Percentiles rank a stretch among this genome's conserved stretches.
Conservation (phyloP, 2,888 invertebrate species). For the Lycophotia porphyrea region DNA sequence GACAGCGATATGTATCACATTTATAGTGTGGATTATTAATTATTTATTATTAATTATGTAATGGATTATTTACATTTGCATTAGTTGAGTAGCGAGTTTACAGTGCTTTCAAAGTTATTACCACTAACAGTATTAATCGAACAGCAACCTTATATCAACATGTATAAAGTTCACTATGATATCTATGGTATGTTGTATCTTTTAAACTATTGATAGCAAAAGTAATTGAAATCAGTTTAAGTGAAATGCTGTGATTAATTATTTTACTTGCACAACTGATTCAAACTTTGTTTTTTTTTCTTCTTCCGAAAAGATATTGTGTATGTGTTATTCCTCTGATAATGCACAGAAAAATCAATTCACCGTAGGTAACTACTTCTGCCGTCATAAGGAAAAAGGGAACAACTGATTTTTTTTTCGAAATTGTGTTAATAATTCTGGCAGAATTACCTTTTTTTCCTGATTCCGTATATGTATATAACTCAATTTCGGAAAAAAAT, state of each 20-base stretch:
- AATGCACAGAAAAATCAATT: not conserved
- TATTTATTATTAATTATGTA: no score
- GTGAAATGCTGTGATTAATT: not conserved
- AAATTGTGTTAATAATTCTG: no score
- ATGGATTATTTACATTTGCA: not conserved
- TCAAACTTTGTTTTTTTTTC: not conserved
- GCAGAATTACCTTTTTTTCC: no score
- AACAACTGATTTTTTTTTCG: no score
- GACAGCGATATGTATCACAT: not conserved
- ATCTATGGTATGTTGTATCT: not conserved
- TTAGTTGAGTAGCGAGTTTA: not conserved
- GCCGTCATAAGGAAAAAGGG: no score
- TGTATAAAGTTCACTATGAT: not conserved
- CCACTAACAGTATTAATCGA: not conserved
- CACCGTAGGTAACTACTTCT: not conserved
- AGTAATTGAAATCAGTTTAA: not conserved
- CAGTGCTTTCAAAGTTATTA: not conserved
- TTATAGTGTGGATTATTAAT: no score
- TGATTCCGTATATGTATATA: no score
- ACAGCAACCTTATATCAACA: not conserved
- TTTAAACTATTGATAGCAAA: not conserved
- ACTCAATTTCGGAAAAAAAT: no score
- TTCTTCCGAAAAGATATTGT: not conserved
- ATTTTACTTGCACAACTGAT: not conserved
- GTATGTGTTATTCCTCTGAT: not conserved